Evolutionary conservation across 2,113 vertebrate genomes (phyloP), one percentile per base, ranked within the genome.

Genomic region (Corvus hawaiiensis): DNA sequence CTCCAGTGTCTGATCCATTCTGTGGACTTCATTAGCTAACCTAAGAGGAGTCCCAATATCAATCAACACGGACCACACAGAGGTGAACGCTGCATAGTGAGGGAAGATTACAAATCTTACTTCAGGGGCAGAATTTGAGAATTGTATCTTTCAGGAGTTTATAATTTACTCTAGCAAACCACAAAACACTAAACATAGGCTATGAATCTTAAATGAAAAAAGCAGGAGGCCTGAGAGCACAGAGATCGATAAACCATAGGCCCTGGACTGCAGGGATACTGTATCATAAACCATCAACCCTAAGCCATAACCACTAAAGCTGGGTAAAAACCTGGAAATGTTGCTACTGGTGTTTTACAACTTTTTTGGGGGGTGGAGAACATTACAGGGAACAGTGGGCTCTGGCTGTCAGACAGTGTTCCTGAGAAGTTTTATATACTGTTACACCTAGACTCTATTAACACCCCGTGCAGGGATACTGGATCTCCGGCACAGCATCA

Each of bases 401-500:
- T 75, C 46, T 75, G 62, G 33, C 23, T 56, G 30, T 19, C 30
- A 66, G 59, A 37, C 8, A 16, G 15, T 48, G 23, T 37, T 79
- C 79, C 28, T 71, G 84, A 69, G 33, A 74, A 61, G 14, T 43
- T 61, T 79, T 27, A 27, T 13, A 14, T 44, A 4, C 27, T n/a
- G 18, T 41, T 62, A 59, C 27, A n/a, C 9, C n/a, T 54, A 30
- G 5, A 26, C 8, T 54, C n/a, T 48, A 2, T n/a, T 46, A 68
- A 68, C 30, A n/a, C 8, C 11, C n/a, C 0, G 0, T 15, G 28
- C 0, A 0, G 20, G 8, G 13, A 16, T 39, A 61, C 33, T 39
- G 39, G 54, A 30, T 37, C 33, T 61, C 28, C 0, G 0, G 54
- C 30, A 46, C 54, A 75, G 46, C 46, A 54, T 39, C 39, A n/a